Conservation (phyloP, 2,888 invertebrate genomes). For the Microctonus brassicae region DNA sequence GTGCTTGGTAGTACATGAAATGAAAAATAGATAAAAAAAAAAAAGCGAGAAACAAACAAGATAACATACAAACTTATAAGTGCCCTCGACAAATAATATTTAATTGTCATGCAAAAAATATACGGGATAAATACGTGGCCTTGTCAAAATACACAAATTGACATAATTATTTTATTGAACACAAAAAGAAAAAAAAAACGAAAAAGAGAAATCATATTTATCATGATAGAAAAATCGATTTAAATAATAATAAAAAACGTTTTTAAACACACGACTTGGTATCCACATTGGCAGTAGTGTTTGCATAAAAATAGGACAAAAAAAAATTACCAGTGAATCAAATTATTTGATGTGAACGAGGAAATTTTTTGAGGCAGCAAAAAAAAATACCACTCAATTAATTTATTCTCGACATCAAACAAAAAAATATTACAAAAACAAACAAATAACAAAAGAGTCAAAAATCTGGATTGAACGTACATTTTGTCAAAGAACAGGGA, state of each 20-base stretch:
- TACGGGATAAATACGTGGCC: conserved; percentile 30
- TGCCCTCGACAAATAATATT: background rate
- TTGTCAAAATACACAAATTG: conserved; percentile 12
- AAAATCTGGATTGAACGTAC: background rate
- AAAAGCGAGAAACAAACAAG: no score
- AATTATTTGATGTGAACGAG: conserved; percentile 27
- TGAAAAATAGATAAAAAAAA: background rate
- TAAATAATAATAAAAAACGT: background rate
- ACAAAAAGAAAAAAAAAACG: background rate
- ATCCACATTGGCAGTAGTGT: background rate
- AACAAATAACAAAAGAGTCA: background rate
- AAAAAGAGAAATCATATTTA: background rate
- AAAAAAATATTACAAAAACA: conserved; percentile 7
- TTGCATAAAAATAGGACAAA: background rate
- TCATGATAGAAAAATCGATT: background rate
- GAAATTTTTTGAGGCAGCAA: conserved; percentile 28
- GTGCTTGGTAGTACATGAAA: conserved; percentile 19
- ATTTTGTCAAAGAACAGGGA: background rate
- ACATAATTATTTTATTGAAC: background rate
- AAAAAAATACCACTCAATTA: conserved; percentile 13
- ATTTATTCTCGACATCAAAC: background rate
- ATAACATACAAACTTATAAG: no score
- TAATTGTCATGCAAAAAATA: background rate
- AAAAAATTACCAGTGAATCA: conserved; percentile 32
- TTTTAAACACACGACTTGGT: background rate